A percentile compares a stretch with the other conserved stretches of the same genome.
These are phyloP conservation scores for Crocidura indochinensis DNA, from an alignment of 2,797 vertebrate genomes.

Conservation along the genomic window DNA sequence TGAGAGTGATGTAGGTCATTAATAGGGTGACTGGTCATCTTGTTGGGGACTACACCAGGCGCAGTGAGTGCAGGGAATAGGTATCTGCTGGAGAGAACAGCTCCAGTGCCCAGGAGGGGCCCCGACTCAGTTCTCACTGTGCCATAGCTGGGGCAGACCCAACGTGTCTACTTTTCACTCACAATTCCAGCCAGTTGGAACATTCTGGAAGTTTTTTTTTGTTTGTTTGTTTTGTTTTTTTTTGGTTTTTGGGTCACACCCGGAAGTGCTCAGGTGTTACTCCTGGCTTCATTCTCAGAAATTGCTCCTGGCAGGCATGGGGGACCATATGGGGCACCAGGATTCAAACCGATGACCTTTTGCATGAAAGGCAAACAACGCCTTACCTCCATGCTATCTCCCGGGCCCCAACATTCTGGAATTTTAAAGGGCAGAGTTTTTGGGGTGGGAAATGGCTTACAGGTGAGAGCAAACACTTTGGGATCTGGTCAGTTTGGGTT, in stretches of 20 bases:
- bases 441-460: neutral
- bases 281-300: too few species aligned
- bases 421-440: neutral
- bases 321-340: too few species aligned
- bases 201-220: neutral
- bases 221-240: too few species aligned
- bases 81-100: neutral
- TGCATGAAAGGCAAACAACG: too few species aligned
- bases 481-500: neutral
- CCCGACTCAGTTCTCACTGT: rapidly evolving
- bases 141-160: neutral
- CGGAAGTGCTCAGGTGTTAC: too few species aligned
- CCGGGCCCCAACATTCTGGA: too few species aligned
- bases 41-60: neutral
- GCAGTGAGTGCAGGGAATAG: neutral
- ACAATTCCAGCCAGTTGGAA: neutral
- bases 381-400: too few species aligned
- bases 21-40: neutral
- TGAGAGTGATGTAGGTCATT: too few species aligned
- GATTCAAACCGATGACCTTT: too few species aligned
- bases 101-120: neutral
- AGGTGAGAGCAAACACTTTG: neutral
- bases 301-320: too few species aligned
- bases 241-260: too few species aligned
- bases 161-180: neutral